Evolutionary conservation across 2,797 vertebrate genomes (phyloP).

Genomic region (Petrocephalus schoutedeni): DNA sequence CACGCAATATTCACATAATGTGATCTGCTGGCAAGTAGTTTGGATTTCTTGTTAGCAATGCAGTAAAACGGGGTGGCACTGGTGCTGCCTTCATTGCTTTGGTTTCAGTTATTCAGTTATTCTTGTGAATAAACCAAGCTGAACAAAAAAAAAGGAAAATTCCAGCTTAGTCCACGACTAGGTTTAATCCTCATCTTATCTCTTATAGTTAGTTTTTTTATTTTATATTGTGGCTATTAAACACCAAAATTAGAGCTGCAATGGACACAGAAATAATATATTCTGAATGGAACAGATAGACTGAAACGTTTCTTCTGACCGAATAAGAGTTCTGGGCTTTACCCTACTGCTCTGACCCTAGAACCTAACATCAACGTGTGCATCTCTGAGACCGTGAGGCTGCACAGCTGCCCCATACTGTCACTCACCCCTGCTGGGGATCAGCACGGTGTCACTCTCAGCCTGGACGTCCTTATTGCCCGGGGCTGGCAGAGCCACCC

Average conservation of each 20-base stretch:
- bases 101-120: no score
- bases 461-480: slow-evolving; percentile 89
- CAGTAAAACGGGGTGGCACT: no score
- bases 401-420: no score
- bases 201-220: no score
- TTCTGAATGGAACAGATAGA: neutral
- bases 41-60: no score
- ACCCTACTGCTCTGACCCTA: neutral
- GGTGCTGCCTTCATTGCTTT: no score
- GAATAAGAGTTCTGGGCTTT: neutral
- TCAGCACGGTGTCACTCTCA: slow-evolving; percentile 90
- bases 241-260: neutral
- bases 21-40: no score
- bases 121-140: no score
- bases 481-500: slow-evolving; percentile 77
- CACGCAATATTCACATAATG: no score
- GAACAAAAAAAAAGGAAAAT: no score
- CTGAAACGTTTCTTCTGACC: neutral
- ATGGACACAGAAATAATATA: neutral
- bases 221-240: neutral
- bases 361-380: neutral
- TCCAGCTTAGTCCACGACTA: no score
- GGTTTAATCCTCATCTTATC: no score
- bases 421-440: slow-evolving; percentile 88
- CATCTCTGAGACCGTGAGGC: neutral